Conservation (phyloP, 1,140 invertebrate genomes). For the Drosophila asahinai region DNA sequence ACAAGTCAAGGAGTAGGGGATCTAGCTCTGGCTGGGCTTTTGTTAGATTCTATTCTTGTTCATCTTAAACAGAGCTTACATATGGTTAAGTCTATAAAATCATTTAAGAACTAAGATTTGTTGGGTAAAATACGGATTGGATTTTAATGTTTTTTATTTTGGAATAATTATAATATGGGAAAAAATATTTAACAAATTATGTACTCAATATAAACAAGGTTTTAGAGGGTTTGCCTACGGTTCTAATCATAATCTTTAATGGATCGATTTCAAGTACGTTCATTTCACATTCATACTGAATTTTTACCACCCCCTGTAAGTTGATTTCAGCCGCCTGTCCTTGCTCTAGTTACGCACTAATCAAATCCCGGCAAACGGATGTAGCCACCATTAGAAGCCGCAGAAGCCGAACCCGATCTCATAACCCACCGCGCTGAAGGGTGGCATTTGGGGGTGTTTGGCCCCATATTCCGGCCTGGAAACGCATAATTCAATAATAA, state of each 20-base stretch:
- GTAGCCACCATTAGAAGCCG: conserved; percentile 38
- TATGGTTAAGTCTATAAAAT: too few relatives aligned
- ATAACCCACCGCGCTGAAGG: neutral
- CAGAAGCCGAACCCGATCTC: conserved; percentile 22
- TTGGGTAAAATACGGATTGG: too few relatives aligned
- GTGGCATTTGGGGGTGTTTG: conserved; percentile 15
- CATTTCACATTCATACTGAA: neutral
- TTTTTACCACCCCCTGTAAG: neutral
- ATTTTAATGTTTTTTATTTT: neutral
- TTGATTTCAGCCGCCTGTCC: conserved; percentile 6
- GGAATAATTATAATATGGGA: too few relatives aligned
- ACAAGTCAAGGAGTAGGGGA: neutral
- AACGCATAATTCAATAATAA: conserved; percentile 77
- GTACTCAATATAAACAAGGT: neutral
- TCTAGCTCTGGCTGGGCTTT: too few relatives aligned
- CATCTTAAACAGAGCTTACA: neutral
- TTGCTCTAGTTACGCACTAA: conserved; percentile 35
- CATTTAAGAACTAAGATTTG: too few relatives aligned
- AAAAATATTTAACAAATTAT: too few relatives aligned
- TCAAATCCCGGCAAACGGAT: conserved; percentile 42
- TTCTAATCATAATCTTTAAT: too few relatives aligned
- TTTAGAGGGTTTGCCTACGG: too few relatives aligned
- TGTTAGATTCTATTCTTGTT: neutral
- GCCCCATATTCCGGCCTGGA: conserved; percentile 28
- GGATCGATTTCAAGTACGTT: neutral